Evolutionary conservation across 2,797 vertebrate species (phyloP).

Genomic region (Schizopygopsis pylzovi): DNA sequence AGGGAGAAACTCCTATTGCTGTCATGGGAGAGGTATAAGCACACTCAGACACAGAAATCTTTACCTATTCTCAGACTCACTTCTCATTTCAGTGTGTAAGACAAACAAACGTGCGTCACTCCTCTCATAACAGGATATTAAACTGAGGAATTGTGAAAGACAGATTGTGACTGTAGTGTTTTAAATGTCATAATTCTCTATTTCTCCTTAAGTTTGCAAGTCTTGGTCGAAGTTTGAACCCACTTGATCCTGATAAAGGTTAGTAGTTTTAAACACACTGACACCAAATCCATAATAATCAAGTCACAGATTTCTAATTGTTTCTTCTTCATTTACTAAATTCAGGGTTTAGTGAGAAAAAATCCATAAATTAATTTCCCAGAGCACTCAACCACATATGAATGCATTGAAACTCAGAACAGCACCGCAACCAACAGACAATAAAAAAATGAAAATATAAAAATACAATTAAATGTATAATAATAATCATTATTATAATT

Average conservation of each 20-base stretch:
- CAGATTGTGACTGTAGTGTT: slow-evolving; percentile 6
- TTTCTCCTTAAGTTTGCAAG: slow-evolving; percentile 86
- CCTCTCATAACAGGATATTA: slow-evolving; percentile 11
- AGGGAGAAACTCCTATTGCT: slow-evolving; percentile 92
- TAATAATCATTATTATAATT: not conserved
- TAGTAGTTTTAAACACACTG: slow-evolving; percentile 44
- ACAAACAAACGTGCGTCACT: not conserved
- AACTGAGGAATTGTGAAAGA: slow-evolving; percentile 9
- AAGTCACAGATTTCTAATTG: not conserved
- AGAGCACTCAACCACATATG: not conserved
- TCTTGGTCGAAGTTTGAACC: slow-evolving; percentile 85
- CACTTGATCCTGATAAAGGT: slow-evolving; percentile 94
- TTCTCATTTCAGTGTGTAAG: not conserved
- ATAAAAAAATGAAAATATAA: too few relatives aligned
- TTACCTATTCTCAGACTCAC: not conserved
- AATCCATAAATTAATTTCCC: not conserved
- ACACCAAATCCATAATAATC: not conserved
- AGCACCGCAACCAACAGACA: not conserved
- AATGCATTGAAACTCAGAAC: not conserved
- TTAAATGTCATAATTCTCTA: not conserved
- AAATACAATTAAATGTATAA: not conserved
- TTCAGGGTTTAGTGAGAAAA: not conserved
- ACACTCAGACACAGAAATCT: not conserved
- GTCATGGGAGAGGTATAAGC: slow-evolving; percentile 92
- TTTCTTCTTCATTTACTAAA: slow-evolving; percentile 1